These are phyloP conservation scores for Drosophila histrio DNA, from an alignment of 2,888 invertebrate species.

Conservation along the genomic window DNA sequence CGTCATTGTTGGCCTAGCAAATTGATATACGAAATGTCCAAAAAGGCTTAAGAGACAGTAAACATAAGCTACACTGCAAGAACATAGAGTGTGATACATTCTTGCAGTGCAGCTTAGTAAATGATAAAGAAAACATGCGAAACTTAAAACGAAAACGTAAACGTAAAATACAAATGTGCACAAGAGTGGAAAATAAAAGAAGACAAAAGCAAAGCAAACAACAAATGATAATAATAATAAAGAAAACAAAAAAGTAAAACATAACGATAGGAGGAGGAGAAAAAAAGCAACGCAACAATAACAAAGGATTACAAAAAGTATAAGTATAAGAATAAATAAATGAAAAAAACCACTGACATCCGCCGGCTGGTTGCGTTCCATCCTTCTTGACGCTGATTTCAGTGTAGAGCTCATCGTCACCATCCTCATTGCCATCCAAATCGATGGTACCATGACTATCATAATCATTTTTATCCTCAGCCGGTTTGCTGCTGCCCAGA, in stretches of 20 bases:
- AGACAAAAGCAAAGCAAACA: slow-evolving; percentile 12
- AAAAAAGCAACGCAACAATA: slow-evolving; percentile 26
- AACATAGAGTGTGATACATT: neutral
- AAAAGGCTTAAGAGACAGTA: neutral
- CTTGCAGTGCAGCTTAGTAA: slow-evolving; percentile 18
- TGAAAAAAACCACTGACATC: slow-evolving; percentile 82
- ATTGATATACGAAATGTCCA: slow-evolving; percentile 3
- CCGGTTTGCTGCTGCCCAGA: neutral
- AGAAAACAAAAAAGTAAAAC: slow-evolving; percentile 22
- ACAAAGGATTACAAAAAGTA: slow-evolving; percentile 30
- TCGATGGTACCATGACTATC: slow-evolving; percentile 8
- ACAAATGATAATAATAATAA: slow-evolving; percentile 29
- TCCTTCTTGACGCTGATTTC: slow-evolving; percentile 53
- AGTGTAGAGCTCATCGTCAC: slow-evolving; percentile 52
- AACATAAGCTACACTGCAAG: slow-evolving; percentile 14
- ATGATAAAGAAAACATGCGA: slow-evolving; percentile 29
- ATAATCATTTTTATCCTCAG: neutral
- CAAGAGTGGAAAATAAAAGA: slow-evolving; percentile 13
- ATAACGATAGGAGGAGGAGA: slow-evolving; percentile 16
- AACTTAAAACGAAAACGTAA: slow-evolving; percentile 25
- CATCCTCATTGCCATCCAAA: slow-evolving; percentile 23
- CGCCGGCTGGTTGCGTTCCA: slow-evolving; percentile 63
- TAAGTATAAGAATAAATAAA: slow-evolving; percentile 25
- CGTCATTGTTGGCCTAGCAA: slow-evolving; percentile 14
- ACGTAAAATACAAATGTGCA: slow-evolving; percentile 39